These are phyloP conservation scores for Petroica traversi DNA, from an alignment of 2,113 vertebrate genomes.

Conservation along the genomic window DNA sequence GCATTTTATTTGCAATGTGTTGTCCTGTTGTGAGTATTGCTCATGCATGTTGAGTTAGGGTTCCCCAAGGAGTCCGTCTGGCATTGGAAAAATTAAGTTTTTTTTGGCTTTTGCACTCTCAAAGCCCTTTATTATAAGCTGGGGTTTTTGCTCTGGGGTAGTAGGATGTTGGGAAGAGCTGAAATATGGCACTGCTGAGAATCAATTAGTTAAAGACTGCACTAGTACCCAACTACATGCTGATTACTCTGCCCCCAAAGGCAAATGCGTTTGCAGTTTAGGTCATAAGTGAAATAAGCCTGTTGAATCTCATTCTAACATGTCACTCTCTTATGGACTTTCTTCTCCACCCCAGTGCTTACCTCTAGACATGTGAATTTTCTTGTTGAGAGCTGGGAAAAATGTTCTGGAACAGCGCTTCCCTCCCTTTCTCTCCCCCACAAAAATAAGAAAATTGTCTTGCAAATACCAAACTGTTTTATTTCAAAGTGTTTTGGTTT, in stretches of 20 bases:
- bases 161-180: neutral
- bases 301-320: neutral
- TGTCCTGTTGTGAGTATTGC: conserved; percentile 46
- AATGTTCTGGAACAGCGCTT: neutral
- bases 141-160: neutral
- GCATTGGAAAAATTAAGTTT: conserved; percentile 3
- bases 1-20: conserved; percentile 11
- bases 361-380: neutral
- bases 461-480: neutral
- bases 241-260: neutral
- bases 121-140: neutral
- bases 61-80: conserved; percentile 13
- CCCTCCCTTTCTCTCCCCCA: neutral
- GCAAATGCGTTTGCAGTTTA: conserved; percentile 12
- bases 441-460: neutral
- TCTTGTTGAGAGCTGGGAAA: neutral
- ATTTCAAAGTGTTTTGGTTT: neutral
- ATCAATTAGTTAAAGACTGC: conserved; percentile 6
- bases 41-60: conserved; percentile 44
- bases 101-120: conserved; percentile 9
- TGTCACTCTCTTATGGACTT: neutral
- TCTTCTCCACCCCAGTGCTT: neutral
- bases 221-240: neutral
- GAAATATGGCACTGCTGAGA: conserved; percentile 16
- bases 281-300: conserved; percentile 33